These are phyloP conservation scores for Plebejus anna DNA, from an alignment of 2,888 invertebrate species.

Conservation along the genomic window DNA sequence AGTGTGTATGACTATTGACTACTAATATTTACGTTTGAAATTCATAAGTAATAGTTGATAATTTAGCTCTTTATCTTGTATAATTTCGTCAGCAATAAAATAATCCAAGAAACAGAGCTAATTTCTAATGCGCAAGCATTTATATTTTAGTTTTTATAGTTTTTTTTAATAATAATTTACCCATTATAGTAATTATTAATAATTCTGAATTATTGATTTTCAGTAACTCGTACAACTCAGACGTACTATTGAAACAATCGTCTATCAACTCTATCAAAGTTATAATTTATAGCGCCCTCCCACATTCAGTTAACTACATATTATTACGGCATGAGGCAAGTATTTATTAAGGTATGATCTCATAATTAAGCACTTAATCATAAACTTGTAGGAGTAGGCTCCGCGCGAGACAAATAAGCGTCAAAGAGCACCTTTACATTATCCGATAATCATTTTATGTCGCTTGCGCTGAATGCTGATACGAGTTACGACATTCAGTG, in stretches of 20 bases:
- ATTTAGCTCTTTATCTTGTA: no score
- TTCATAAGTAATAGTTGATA: no score
- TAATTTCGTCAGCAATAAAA: no score
- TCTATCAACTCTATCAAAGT: not conserved
- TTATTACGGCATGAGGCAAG: slow-evolving; percentile 1
- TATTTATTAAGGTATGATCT: slow-evolving; percentile 33
- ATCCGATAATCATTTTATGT: not conserved
- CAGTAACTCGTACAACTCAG: not conserved
- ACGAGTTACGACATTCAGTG: no score
- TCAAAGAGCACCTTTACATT: slow-evolving; percentile 29
- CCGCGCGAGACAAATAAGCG: slow-evolving; percentile 9
- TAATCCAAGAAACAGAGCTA: not conserved
- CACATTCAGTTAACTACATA: not conserved
- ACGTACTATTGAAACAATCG: not conserved
- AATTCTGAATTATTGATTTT: not conserved
- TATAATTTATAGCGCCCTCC: slow-evolving; percentile 1
- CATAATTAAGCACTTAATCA: slow-evolving; percentile 43
- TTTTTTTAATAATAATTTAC: not conserved
- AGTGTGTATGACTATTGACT: no score
- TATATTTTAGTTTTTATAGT: not conserved
- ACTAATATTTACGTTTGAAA: no score
- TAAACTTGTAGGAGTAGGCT: slow-evolving; percentile 33
- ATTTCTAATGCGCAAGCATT: no score
- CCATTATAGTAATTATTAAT: not conserved
- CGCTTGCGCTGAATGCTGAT: not conserved